Evolutionary conservation across 2,113 vertebrate species (phyloP), one percentile per base, ranked within the genome.

Genomic region (Melanerpes formicivorus): DNA sequence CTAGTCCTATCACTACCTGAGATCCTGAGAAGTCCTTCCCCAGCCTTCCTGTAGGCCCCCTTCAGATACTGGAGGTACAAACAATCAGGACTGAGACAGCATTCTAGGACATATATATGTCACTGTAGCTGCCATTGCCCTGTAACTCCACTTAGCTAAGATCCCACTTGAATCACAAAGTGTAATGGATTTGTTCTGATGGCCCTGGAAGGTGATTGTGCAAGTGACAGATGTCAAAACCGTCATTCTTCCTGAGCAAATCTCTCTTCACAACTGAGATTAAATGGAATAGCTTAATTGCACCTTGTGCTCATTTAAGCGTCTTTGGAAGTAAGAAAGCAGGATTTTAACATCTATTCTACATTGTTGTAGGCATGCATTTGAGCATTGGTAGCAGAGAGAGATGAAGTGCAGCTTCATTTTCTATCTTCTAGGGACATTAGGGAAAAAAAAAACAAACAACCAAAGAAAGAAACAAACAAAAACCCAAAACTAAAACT

Each of bases 221-320:
- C 60, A 75, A 97, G 78, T 90, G 82, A 93, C 90, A 96, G 74
- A 90, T 75, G 90, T 92, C 90, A 80, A 95, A 92, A 93, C 11
- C 26, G 63, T 88, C 37, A 66, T 83, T 94, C 80, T 92, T 93
- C 50, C 72, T 14, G 7, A 89, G 50, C 55, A 40, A 40, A 40
- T 22, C 55, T 88, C 13, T 78, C 37, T 84, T 96, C 91, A 72
- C 64, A 80, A 52, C 52, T 76, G 87, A 59, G 80, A 72, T 93
- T 74, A 96, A 75, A 80, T 25, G 83, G 73, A 92, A 79, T 54
- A 85, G 72, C 64, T 29, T 85, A 87, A 80, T 74, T 95, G 54
- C 64, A 71, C 76, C 55, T 87, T 82, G 60, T 85, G 60, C 64
- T 96, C 65, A 59, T 25, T 93, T 74, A 85, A 27, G 65, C 19